Percentiles rank a stretch among this genome's conserved stretches.
Conservation (phyloP, 2,888 invertebrate species). For the Incurvaria masculella region DNA sequence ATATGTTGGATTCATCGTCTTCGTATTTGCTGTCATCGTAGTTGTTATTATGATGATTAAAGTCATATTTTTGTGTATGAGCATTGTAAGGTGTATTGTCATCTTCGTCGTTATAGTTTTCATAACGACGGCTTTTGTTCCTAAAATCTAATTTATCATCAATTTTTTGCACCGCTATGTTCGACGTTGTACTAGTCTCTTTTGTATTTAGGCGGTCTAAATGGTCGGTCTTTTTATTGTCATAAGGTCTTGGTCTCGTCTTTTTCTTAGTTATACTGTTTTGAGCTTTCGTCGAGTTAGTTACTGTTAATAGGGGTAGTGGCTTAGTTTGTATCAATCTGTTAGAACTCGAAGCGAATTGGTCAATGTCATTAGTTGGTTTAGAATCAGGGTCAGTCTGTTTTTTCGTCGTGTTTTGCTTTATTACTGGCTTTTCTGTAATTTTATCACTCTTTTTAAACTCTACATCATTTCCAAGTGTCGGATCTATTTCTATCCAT, state of each 20-base stretch:
- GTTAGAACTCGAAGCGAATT: conserved; percentile 18
- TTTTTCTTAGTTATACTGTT: conserved; percentile 20
- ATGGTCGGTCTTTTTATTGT: conserved; percentile 19
- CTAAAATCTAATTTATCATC: conserved; percentile 61
- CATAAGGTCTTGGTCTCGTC: neutral
- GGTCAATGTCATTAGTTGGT: conserved; percentile 26
- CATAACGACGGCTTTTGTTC: conserved; percentile 42
- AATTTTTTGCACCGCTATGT: conserved; percentile 32
- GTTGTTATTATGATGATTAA: conserved; percentile 31
- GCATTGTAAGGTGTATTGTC: neutral
- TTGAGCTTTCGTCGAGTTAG: conserved; percentile 21
- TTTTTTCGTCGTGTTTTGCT: conserved; percentile 24
- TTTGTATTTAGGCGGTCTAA: neutral
- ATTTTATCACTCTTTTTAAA: conserved; percentile 11
- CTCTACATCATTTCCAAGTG: conserved; percentile 32
- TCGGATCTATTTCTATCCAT: conserved; percentile 56
- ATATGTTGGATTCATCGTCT: neutral
- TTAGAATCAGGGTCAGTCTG: conserved; percentile 19
- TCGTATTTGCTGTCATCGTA: conserved; percentile 26
- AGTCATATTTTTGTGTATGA: conserved; percentile 23
- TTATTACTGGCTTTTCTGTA: conserved; percentile 21
- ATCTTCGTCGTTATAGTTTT: conserved; percentile 26
- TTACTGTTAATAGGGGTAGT: conserved; percentile 10
- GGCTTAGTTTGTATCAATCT: conserved; percentile 24
- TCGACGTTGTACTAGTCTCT: neutral